These are phyloP conservation scores for Brotula barbata DNA, from an alignment of 2,797 vertebrate genomes.

Conservation along the genomic window DNA sequence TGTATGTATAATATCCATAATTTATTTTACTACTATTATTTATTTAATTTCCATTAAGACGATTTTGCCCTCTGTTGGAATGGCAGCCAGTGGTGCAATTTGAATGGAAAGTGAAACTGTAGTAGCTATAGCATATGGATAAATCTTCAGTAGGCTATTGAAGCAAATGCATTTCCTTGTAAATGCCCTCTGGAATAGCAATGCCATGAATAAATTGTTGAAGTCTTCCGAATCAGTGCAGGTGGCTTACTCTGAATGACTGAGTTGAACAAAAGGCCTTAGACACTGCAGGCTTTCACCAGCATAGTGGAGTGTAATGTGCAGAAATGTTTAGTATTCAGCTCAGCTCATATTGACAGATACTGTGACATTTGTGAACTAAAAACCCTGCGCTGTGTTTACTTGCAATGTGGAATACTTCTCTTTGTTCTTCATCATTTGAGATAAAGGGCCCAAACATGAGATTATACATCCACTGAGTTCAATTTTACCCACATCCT, in stretches of 20 bases:
- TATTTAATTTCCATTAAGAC: no score
- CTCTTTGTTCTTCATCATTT: no score
- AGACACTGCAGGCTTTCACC: constrained; percentile 73
- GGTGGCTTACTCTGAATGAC: constrained; percentile 74
- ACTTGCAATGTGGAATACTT: no score
- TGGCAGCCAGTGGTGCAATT: no score
- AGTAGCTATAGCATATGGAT: not conserved
- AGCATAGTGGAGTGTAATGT: constrained; percentile 69
- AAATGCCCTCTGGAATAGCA: constrained; percentile 31
- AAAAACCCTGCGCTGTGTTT: constrained; percentile 59
- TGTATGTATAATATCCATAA: no score
- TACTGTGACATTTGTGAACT: constrained; percentile 71
- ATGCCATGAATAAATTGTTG: constrained; percentile 39
- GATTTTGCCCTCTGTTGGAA: no score
- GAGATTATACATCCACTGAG: no score
- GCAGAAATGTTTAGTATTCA: constrained; percentile 75
- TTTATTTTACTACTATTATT: no score
- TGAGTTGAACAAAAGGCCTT: constrained; percentile 67
- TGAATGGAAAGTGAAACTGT: not conserved
- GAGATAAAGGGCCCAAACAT: no score
- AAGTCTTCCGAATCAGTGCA: constrained; percentile 61
- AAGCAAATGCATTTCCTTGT: constrained; percentile 30
- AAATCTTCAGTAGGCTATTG: not conserved
- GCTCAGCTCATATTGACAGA: constrained; percentile 72
- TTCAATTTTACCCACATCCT: no score